These are phyloP conservation scores for Chiridota heheva DNA, from an alignment of 35 echinoderm and acorn worm species.

Conservation along the genomic window DNA sequence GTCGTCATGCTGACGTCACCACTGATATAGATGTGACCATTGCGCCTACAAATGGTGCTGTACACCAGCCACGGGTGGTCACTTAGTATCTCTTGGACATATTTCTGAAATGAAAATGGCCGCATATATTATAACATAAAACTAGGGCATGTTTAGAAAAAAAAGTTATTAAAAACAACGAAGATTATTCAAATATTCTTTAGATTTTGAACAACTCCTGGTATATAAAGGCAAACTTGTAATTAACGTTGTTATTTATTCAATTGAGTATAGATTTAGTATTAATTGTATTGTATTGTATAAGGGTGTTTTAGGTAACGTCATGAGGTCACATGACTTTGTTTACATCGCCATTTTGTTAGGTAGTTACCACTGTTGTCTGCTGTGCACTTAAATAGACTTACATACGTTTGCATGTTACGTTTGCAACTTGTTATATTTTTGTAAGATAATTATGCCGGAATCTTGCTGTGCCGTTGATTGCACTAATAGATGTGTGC, in stretches of 20 bases:
- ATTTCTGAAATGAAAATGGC: conserved; percentile 28
- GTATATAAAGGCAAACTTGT: not conserved
- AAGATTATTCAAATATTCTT: not conserved
- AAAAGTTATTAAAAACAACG: not conserved
- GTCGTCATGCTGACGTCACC: conserved; percentile 76
- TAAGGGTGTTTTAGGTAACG: too few relatives aligned
- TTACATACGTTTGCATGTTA: too few relatives aligned
- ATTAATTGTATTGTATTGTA: too few relatives aligned
- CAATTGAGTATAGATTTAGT: not conserved
- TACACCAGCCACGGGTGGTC: conserved; percentile 40
- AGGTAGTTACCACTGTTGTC: too few relatives aligned
- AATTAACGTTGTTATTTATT: not conserved
- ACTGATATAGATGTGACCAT: conserved; percentile 72
- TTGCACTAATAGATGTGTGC: too few relatives aligned
- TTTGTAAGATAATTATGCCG: too few relatives aligned
- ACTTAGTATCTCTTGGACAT: conserved; percentile 62
- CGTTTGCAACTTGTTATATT: too few relatives aligned
- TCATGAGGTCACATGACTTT: too few relatives aligned
- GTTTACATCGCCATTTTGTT: too few relatives aligned
- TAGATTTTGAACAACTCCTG: not conserved
- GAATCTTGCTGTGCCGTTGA: too few relatives aligned
- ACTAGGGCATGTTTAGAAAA: not conserved
- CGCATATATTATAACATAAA: not conserved
- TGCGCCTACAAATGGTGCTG: conserved; percentile 28
- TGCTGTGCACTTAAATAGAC: too few relatives aligned